These are phyloP conservation scores for Calameuta idolon DNA, from an alignment of 2,888 invertebrate genomes.

Conservation along the genomic window DNA sequence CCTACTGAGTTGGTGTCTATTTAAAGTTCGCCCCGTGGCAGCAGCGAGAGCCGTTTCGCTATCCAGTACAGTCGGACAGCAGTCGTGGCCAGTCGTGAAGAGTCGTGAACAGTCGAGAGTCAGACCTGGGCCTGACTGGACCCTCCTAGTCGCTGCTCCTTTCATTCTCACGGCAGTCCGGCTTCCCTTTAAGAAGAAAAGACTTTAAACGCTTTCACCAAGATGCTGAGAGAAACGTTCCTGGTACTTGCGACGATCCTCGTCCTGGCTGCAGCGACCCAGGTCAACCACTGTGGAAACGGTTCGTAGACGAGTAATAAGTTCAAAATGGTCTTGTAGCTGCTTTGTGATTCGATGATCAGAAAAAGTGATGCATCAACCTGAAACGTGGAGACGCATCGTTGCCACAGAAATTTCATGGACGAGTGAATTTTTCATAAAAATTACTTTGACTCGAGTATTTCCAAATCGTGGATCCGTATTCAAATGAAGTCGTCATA, in stretches of 20 bases:
- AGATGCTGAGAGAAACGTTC: slow-evolving; percentile 47
- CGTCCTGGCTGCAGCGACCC: slow-evolving; percentile 41
- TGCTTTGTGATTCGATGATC: background rate
- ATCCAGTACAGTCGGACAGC: background rate
- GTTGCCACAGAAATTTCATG: background rate
- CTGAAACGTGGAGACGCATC: background rate
- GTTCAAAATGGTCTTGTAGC: background rate
- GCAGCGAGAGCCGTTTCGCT: background rate
- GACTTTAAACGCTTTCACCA: slow-evolving; percentile 45
- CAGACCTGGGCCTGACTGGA: slow-evolving; percentile 41
- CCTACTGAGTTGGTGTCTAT: background rate
- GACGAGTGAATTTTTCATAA: background rate
- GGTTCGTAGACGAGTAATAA: slow-evolving; percentile 31
- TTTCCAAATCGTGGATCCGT: background rate
- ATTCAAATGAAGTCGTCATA: background rate
- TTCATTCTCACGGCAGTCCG: slow-evolving; percentile 17
- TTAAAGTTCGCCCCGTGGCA: background rate
- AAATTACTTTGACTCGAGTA: background rate
- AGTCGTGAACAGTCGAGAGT: slow-evolving; percentile 41
- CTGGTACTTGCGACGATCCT: slow-evolving; percentile 48
- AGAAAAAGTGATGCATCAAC: background rate
- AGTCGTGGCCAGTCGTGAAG: background rate
- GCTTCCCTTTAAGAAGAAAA: background rate
- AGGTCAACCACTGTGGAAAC: slow-evolving; percentile 40
- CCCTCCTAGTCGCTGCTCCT: slow-evolving; percentile 24